These are phyloP conservation scores for Parapsyche elsis DNA, from an alignment of 1,140 invertebrate species.

Conservation along the genomic window DNA sequence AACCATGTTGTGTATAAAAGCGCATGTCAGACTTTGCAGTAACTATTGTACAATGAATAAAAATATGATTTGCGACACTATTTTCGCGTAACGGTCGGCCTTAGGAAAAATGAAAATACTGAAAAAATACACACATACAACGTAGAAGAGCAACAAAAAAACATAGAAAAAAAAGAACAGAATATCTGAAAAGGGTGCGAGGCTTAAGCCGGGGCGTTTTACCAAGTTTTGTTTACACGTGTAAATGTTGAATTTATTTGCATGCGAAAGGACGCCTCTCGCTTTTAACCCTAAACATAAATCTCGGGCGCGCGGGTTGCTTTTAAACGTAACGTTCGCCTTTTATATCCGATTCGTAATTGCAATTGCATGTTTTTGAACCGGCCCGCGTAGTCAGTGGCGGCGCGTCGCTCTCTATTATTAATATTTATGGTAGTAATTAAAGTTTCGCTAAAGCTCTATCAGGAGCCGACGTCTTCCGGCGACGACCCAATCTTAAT, in stretches of 20 bases:
- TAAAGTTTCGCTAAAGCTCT: constrained; percentile 17
- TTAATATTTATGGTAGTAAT: constrained; percentile 12
- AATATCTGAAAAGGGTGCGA: constrained; percentile 46
- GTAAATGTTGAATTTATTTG: constrained; percentile 56
- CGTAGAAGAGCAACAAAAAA: constrained; percentile 3
- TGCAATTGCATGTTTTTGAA: not conserved
- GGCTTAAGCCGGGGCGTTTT: constrained; percentile 45
- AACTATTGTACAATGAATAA: constrained; percentile 38
- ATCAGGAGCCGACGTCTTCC: constrained; percentile 14
- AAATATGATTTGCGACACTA: constrained; percentile 56
- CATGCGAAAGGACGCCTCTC: constrained; percentile 50
- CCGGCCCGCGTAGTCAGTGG: not conserved
- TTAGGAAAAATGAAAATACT: not conserved
- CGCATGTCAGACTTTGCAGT: too few relatives aligned
- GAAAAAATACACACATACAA: not conserved
- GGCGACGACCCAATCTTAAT: constrained; percentile 23
- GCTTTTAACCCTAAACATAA: constrained; percentile 37
- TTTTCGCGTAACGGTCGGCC: constrained; percentile 28
- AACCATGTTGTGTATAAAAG: too few relatives aligned
- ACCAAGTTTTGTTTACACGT: constrained; percentile 55
- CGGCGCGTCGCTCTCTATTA: not conserved
- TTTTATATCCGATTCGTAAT: constrained; percentile 15
- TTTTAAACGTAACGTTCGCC: constrained; percentile 18
- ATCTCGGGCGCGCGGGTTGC: not conserved
- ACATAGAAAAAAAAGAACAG: not conserved